Base-by-base conservation (phyloP, 2,113 vertebrate species). In the human region DNA sequence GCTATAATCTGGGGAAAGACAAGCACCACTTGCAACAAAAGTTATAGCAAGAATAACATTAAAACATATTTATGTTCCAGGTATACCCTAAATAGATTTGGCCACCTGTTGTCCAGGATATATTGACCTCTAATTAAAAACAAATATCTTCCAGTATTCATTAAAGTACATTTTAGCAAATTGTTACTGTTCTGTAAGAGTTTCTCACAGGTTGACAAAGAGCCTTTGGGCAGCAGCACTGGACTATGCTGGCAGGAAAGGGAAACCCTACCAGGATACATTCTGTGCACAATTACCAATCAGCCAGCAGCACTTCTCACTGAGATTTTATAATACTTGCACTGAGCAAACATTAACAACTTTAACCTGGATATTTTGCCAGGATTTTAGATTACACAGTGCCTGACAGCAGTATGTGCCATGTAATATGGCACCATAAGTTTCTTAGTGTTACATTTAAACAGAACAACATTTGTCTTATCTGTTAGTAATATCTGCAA, bases 81-180 rank as follows among this genome's bases (percentile, higher is more conserved):
- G 7, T 35, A 22, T 10, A 93, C 70, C 38, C 73, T 91, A 96
- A 90, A 73, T 82, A 89, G 45, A 40, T 64, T 27, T 73, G 27
- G 17, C 4, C 72, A 72, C 82, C 85, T 94, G 93, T 64, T 97
- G 52, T 40, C 68, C n/a, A 1, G 16, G 30, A 70, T 81, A 66
- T 90, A 61, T n/a, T 90, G 81, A 68, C 18, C 72, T 96, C 75
- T 97, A 88, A 93, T 94, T 90, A 90, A 96, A 93, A 82, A 70
- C 16, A 96, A 88, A 90, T 57, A 61, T n/a, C 38, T 97, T 38
- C 66, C 95, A 86, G 12, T 48, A 87, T 82, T 96, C 78, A 96
- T 90, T 93, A 73, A 83, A 88, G 25, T 52, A n/a, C 22, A 93
- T 75, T 78, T 78, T 79, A 85, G 75, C 22, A 94, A 97, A 94